Conservation (phyloP, 2,888 invertebrate species). For the Chaitophorus viminalis region DNA sequence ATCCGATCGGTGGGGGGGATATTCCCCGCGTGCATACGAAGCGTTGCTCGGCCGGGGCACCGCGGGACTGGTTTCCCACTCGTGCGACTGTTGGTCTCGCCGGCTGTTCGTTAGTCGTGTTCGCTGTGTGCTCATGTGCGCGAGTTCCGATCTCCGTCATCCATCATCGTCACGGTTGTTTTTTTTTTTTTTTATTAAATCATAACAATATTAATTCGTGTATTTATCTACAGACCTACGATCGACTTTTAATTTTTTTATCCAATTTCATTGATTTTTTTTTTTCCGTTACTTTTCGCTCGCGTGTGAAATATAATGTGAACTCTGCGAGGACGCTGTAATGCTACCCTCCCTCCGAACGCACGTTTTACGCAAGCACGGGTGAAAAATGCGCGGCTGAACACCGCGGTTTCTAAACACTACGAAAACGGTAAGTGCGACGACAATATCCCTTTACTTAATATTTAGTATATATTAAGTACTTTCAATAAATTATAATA, state of each 20-base stretch:
- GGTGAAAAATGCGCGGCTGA: too few species aligned
- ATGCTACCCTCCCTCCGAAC: not conserved
- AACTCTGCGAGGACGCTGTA: too few species aligned
- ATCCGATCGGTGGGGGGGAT: not conserved
- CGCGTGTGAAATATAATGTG: not conserved
- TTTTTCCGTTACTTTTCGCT: not conserved
- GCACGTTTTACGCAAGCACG: not conserved
- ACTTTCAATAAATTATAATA: too few species aligned
- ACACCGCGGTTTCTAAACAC: too few species aligned
- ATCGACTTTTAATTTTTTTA: not conserved
- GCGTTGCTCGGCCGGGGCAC: not conserved
- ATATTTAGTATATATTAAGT: too few species aligned
- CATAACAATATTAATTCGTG: too few species aligned
- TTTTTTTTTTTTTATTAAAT: too few species aligned
- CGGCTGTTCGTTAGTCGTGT: conserved; percentile 4
- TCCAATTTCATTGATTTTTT: not conserved
- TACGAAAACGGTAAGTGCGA: too few species aligned
- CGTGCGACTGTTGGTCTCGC: not conserved
- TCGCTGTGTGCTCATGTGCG: not conserved
- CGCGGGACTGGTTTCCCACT: conserved; percentile 60
- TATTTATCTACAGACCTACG: too few species aligned
- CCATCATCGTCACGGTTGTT: too few species aligned
- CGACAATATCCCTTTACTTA: too few species aligned
- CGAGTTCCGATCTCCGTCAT: not conserved
- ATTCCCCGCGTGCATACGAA: not conserved